phyloP scores from a whole-genome alignment of 2,113 vertebrate genomes.

The Dromaius novaehollandiae region DNA sequence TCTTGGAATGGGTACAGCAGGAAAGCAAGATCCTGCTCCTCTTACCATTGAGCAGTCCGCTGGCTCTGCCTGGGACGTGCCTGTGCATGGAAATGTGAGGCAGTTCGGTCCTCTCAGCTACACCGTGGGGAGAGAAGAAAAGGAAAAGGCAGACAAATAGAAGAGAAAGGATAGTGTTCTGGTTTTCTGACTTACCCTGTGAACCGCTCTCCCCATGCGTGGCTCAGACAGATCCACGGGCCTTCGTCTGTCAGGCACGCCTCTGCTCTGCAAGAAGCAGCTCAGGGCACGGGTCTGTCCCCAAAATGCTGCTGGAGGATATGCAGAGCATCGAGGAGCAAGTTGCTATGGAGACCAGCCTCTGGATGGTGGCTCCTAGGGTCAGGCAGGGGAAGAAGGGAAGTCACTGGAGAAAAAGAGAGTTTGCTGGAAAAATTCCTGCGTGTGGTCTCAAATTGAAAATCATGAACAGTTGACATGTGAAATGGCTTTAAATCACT shows the following conservation, averaged over 20 bases:
- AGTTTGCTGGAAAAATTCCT: neutral
- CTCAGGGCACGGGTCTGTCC: neutral
- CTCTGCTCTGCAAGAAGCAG: too few relatives aligned
- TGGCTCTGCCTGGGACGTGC: neutral
- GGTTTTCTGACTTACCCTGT: neutral
- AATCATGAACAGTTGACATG: neutral
- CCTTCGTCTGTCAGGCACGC: neutral
- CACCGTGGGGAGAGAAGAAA: neutral
- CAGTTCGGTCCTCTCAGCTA: neutral
- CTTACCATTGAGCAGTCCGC: neutral
- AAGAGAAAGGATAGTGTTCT: neutral
- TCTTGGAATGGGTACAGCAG: neutral
- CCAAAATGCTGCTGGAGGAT: neutral
- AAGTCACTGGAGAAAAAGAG: neutral
- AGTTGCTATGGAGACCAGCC: neutral
- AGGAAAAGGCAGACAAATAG: neutral
- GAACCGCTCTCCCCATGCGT: neutral
- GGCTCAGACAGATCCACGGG: neutral
- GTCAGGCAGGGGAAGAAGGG: neutral
- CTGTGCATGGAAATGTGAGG: neutral
- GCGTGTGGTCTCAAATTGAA: neutral
- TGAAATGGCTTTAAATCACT: neutral
- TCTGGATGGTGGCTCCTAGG: neutral
- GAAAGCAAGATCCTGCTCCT: neutral
- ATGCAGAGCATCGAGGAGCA: fast-evolving